Conservation (phyloP, 2,888 invertebrate genomes). For the Chromoteleia sp. region DNA sequence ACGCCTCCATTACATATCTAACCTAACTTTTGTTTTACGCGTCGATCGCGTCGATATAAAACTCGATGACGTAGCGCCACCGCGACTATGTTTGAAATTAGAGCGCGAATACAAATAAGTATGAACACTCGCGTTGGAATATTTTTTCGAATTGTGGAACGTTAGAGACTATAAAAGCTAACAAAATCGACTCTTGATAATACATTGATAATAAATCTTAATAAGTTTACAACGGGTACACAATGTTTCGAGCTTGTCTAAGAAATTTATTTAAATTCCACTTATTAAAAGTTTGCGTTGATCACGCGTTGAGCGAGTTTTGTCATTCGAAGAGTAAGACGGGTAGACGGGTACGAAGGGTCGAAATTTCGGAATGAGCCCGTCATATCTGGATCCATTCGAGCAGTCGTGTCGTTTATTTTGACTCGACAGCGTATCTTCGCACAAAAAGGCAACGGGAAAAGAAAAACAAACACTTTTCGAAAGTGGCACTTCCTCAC, state of each 20-base stretch:
- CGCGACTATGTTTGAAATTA: too few species aligned
- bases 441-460: not conserved
- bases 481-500: conserved; percentile 8
- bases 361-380: conserved; percentile 21
- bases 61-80: too few species aligned
- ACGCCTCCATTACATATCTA: too few species aligned
- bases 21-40: too few species aligned
- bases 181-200: not conserved
- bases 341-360: conserved; percentile 16
- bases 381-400: conserved; percentile 1
- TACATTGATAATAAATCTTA: conserved; percentile 5
- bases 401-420: conserved; percentile 15
- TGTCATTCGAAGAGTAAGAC: conserved; percentile 26
- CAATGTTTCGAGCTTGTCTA: conserved; percentile 14
- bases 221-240: conserved; percentile 7
- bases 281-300: conserved; percentile 34
- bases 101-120: too few species aligned
- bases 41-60: too few species aligned
- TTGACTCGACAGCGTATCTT: conserved; percentile 21
- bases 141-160: too few species aligned
- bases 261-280: conserved; percentile 31
- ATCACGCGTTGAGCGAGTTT: conserved; percentile 16
- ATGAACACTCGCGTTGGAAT: too few species aligned
- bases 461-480: conserved; percentile 35
- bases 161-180: too few species aligned